A percentile compares a stretch with the other conserved stretches of the same genome.
phyloP scores from a whole-genome alignment of 2,888 invertebrate genomes.

The Litoditis marina region DNA sequence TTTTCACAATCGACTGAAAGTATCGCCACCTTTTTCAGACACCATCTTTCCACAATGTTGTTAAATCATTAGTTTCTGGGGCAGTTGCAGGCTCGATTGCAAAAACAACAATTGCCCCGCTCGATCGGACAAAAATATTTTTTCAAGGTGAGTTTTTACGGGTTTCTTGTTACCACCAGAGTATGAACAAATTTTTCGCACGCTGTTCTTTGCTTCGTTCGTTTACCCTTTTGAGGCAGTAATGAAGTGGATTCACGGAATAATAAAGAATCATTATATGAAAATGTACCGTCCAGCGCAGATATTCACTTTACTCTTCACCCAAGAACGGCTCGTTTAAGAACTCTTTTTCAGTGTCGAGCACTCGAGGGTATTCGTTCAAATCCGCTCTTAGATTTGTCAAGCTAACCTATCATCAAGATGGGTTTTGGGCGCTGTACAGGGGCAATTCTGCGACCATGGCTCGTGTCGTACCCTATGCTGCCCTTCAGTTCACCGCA shows the following conservation, averaged over 20 bases:
- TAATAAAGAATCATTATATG: no score
- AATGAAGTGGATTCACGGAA: no score
- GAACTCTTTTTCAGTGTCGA: slow-evolving; percentile 57
- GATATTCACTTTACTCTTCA: neutral
- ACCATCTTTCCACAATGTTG: slow-evolving; percentile 43
- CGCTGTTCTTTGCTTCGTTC: no score
- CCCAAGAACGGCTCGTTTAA: neutral
- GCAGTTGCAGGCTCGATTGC: slow-evolving; percentile 88
- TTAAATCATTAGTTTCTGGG: slow-evolving; percentile 82
- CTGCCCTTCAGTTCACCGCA: slow-evolving; percentile 92
- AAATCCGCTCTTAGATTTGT: slow-evolving; percentile 65
- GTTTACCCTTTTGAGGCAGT: no score
- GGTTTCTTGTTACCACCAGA: neutral
- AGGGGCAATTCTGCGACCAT: slow-evolving; percentile 96
- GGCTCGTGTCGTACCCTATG: slow-evolving; percentile 93
- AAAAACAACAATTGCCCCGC: slow-evolving; percentile 91
- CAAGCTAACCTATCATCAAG: slow-evolving; percentile 70
- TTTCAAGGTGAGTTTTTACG: slow-evolving; percentile 71
- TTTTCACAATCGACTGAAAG: no score
- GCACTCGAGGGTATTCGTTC: slow-evolving; percentile 64
- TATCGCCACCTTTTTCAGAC: no score
- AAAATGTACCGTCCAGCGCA: slow-evolving; percentile 1
- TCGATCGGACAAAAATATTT: slow-evolving; percentile 96
- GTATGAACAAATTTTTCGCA: no score
- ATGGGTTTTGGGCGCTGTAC: slow-evolving; percentile 76